phyloP scores from a whole-genome alignment of 2,113 vertebrate genomes.

The Siniperca chuatsi region DNA sequence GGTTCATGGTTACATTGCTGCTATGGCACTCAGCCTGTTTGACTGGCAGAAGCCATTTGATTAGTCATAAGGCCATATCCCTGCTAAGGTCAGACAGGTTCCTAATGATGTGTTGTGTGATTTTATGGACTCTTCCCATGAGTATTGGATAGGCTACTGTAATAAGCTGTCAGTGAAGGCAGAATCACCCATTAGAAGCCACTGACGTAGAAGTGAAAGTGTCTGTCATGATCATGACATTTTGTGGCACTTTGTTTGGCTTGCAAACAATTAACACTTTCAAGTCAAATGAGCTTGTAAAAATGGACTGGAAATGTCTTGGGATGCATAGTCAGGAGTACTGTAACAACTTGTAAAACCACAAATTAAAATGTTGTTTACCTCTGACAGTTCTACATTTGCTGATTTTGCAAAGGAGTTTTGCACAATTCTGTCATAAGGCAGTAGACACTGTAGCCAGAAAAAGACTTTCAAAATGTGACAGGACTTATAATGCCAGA shows the following conservation, averaged over 20 bases:
- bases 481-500: background rate
- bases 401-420: background rate
- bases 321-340: background rate
- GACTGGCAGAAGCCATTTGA: constrained; percentile 61
- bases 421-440: constrained; percentile 10
- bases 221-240: constrained; percentile 9
- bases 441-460: background rate
- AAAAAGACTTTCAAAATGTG: constrained; percentile 9
- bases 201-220: constrained; percentile 26
- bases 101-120: constrained; percentile 62
- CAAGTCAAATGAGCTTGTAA: constrained; percentile 1
- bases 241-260: constrained; percentile 31
- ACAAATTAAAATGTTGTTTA: background rate
- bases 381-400: constrained; percentile 1
- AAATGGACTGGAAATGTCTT: background rate
- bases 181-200: constrained; percentile 41
- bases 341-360: background rate
- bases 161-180: constrained; percentile 64
- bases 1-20: constrained; percentile 22
- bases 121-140: constrained; percentile 65
- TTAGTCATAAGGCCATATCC: constrained; percentile 36
- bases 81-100: constrained; percentile 54
- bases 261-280: constrained; percentile 25
- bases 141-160: constrained; percentile 31
- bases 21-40: constrained; percentile 6